A percentile compares a stretch with the other conserved stretches of the same genome.
Evolutionary conservation across 1,140 invertebrate species (phyloP).

Genomic region (Belonocnema kinseyi): DNA sequence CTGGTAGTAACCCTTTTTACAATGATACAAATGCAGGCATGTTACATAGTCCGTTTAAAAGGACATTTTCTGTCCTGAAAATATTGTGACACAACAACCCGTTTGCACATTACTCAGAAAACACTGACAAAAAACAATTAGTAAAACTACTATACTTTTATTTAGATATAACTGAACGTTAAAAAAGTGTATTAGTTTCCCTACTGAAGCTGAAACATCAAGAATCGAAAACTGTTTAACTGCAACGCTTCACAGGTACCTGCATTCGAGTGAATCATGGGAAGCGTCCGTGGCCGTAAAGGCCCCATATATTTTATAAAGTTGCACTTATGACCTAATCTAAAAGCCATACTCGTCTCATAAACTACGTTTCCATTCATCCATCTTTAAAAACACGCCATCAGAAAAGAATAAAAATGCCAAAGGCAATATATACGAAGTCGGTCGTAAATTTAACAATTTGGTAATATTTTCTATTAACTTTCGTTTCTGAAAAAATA

Average conservation of each 20-base stretch:
- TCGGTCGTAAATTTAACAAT: slow-evolving; percentile 65
- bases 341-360: slow-evolving; percentile 69
- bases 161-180: too few relatives aligned
- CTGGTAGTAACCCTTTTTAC: slow-evolving; percentile 62
- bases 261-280: background rate
- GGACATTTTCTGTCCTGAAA: background rate
- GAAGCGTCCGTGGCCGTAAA: slow-evolving; percentile 36
- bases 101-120: too few relatives aligned
- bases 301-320: slow-evolving; percentile 43
- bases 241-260: too few relatives aligned
- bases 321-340: slow-evolving; percentile 62
- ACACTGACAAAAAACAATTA: too few relatives aligned
- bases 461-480: slow-evolving; percentile 40
- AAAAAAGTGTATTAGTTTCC: too few relatives aligned
- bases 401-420: slow-evolving; percentile 70
- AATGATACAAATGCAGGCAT: slow-evolving; percentile 48
- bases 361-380: slow-evolving; percentile 67
- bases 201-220: too few relatives aligned
- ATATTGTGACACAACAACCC: too few relatives aligned
- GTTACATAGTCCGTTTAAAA: background rate
- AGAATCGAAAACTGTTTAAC: too few relatives aligned
- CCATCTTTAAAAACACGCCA: slow-evolving; percentile 58
- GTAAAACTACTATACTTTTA: too few relatives aligned
- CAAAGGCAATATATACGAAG: slow-evolving; percentile 56
- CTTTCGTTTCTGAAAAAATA: too few relatives aligned